These are phyloP conservation scores for Stigmatopora nigra DNA, from an alignment of 2,113 vertebrate species.

Conservation along the genomic window DNA sequence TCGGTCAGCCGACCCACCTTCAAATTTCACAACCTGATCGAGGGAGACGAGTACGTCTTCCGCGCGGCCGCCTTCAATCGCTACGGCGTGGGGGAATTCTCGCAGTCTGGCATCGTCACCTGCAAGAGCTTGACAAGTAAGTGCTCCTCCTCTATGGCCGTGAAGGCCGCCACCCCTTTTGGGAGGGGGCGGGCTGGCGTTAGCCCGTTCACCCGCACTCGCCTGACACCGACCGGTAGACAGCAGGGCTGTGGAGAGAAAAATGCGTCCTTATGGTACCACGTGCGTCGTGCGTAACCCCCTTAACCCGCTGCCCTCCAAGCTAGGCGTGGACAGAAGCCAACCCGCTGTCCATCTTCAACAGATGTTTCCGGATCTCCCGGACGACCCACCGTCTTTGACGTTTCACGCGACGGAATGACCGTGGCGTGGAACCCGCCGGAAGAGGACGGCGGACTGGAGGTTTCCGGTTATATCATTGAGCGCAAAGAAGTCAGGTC, in stretches of 20 bases:
- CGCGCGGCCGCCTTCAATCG: constrained; percentile 89
- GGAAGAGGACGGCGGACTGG: constrained; percentile 90
- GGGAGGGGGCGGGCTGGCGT: no score
- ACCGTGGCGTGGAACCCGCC: constrained; percentile 92
- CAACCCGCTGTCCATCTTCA: constrained; percentile 24
- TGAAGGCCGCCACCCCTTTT: no score
- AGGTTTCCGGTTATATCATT: constrained; percentile 90
- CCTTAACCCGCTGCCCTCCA: no score
- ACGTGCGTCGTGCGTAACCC: no score
- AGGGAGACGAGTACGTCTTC: constrained; percentile 94
- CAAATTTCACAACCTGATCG: constrained; percentile 85
- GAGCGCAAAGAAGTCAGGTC: constrained; percentile 96
- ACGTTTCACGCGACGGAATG: constrained; percentile 94
- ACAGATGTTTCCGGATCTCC: constrained; percentile 87
- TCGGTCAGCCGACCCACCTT: constrained; percentile 86
- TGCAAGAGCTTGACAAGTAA: constrained; percentile 91
- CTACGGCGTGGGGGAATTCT: constrained; percentile 90
- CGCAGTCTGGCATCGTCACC: constrained; percentile 88
- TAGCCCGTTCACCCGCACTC: no score
- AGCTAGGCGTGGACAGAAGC: background rate
- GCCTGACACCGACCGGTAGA: no score
- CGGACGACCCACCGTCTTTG: constrained; percentile 85
- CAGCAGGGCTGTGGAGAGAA: no score
- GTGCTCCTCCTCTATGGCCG: constrained; percentile 12
- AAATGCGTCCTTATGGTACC: no score